phyloP scores from a whole-genome alignment of 2,888 invertebrate species.

The Myopa tessellatipennis region DNA sequence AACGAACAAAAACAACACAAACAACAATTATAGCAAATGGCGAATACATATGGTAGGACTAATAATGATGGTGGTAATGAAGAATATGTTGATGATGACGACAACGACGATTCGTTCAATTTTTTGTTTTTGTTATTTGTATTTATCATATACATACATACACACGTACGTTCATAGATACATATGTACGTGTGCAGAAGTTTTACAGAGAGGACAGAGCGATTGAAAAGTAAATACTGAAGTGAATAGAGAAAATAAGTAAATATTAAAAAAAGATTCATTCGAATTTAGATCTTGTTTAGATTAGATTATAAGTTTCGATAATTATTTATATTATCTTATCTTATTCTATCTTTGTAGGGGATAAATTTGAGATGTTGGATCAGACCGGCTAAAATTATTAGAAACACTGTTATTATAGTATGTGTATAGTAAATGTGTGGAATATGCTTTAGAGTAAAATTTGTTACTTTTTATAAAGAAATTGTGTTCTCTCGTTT shows the following conservation, averaged over 20 bases:
- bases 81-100: conserved; percentile 16
- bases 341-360: too few species aligned
- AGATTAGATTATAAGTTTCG: too few species aligned
- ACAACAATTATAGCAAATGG: conserved; percentile 40
- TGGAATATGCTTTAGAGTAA: too few species aligned
- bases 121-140: conserved; percentile 25
- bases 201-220: conserved; percentile 33
- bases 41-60: conserved; percentile 27
- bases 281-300: conserved; percentile 28
- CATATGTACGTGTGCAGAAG: conserved; percentile 25
- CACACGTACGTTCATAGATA: conserved; percentile 30
- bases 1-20: conserved; percentile 11
- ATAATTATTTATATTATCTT: too few species aligned
- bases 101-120: conserved; percentile 21
- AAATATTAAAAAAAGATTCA: conserved; percentile 4
- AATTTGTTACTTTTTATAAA: too few species aligned
- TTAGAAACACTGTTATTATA: too few species aligned
- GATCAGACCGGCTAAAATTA: too few species aligned
- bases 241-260: conserved; percentile 9
- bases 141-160: conserved; percentile 29
- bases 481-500: too few species aligned
- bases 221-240: conserved; percentile 23
- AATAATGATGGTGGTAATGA: conserved; percentile 25
- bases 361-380: too few species aligned
- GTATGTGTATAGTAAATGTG: too few species aligned